Conservation (phyloP, 2,888 invertebrate species). For the Hyles lineata region DNA sequence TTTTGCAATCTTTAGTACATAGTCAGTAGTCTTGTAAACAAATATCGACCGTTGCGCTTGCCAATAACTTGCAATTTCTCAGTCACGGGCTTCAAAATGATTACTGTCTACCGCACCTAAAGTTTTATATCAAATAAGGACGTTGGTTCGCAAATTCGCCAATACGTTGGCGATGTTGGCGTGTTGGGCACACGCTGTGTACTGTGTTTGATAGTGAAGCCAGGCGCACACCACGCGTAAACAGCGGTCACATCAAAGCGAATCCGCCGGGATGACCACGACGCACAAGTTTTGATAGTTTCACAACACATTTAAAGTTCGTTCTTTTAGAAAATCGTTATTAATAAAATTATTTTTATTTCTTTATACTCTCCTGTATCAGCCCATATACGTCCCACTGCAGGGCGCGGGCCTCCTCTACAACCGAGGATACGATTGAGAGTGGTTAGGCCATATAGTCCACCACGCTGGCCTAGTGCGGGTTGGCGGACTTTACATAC, state of each 20-base stretch:
- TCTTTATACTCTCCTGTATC: too few relatives aligned
- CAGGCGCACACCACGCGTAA: conserved; percentile 69
- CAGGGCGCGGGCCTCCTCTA: too few relatives aligned
- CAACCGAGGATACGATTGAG: too few relatives aligned
- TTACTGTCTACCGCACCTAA: neutral
- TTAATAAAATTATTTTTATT: too few relatives aligned
- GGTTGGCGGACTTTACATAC: too few relatives aligned
- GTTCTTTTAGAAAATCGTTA: neutral
- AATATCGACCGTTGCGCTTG: too few relatives aligned
- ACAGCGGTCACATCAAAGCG: conserved; percentile 80
- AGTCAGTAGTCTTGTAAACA: too few relatives aligned
- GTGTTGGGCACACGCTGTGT: conserved; percentile 56
- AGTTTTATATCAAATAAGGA: neutral
- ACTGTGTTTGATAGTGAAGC: conserved; percentile 71
- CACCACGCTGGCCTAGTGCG: too few relatives aligned
- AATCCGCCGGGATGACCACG: conserved; percentile 31
- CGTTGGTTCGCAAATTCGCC: conserved; percentile 10
- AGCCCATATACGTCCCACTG: too few relatives aligned
- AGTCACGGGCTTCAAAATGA: neutral
- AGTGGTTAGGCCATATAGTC: too few relatives aligned
- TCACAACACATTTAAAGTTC: neutral
- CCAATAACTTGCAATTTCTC: too few relatives aligned
- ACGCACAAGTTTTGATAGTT: conserved; percentile 21
- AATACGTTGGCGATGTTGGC: conserved; percentile 45
- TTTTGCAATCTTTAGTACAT: too few relatives aligned